Evolutionary conservation across 2,113 vertebrate species (phyloP).

Genomic region (Megaceryle torquata): DNA sequence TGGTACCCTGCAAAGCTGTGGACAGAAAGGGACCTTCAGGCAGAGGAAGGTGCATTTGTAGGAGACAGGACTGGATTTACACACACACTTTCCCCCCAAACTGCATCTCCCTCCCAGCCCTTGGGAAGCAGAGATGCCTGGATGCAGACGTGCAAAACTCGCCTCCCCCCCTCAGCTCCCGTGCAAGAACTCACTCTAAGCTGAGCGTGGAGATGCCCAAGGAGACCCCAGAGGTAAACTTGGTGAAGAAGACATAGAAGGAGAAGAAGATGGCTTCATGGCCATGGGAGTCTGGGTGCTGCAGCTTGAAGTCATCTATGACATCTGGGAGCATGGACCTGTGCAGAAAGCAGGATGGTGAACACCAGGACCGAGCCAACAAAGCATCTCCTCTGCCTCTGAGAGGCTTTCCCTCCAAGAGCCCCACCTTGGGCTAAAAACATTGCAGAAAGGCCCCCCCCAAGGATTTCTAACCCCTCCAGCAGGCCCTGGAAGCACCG

Average conservation of each 20-base stretch:
- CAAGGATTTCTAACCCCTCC: neutral
- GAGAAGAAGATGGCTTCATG: slow-evolving; percentile 95
- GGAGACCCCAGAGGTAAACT: slow-evolving; percentile 91
- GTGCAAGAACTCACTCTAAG: slow-evolving; percentile 80
- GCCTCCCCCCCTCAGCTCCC: neutral
- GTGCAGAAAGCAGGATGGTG: neutral
- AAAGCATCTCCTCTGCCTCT: neutral
- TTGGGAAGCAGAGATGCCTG: neutral
- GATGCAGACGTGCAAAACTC: neutral
- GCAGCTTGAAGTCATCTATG: slow-evolving; percentile 90
- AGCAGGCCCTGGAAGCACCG: neutral
- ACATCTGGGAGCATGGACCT: slow-evolving; percentile 97
- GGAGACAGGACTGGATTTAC: neutral
- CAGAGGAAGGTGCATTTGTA: neutral
- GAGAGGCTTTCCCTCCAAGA: neutral
- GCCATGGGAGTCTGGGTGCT: slow-evolving; percentile 79
- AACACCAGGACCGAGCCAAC: neutral
- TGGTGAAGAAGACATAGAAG: slow-evolving; percentile 96
- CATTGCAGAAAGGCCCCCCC: neutral
- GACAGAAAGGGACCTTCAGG: neutral
- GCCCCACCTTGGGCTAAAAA: neutral
- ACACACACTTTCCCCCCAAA: neutral
- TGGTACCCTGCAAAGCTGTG: slow-evolving; percentile 89
- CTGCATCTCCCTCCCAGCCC: neutral
- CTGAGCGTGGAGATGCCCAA: slow-evolving; percentile 92